Evolutionary conservation across 2,113 vertebrate species (phyloP), one percentile per base, ranked within the genome.

Genomic region (Sclerurus mexicanus): DNA sequence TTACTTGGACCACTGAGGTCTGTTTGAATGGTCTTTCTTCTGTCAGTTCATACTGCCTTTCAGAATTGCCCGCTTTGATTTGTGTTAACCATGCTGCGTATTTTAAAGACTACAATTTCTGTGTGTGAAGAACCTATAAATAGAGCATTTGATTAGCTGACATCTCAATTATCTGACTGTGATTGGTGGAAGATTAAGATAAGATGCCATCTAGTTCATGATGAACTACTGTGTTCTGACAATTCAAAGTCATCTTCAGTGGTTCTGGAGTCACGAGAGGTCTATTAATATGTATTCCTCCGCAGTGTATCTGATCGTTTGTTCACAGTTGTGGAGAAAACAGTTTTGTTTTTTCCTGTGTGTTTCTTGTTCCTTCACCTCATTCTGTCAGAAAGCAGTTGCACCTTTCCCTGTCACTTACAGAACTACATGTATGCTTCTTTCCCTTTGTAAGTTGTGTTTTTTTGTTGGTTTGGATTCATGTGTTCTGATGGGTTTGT

Each of bases 381-480:
- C 93, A 75, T 97, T 95, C 78, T 93, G 81, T 96, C 91, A 93
- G 66, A 87, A 85, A 53, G 75, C 42, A 66, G 59, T 73, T 76
- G 68, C 52, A 91, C 21, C 24, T 73, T 66, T 91, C 94, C 49
- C 66, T 62, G 2, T 76, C 28, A 21, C 66, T 72, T 68, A 21
- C 0, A 80, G 46, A 80, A 69, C 10, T 56, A 31, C 20, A 5
- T 10, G 19, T 37, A 2, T 89, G 35, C 52, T 68, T 44, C 73
- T 67, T 94, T 63, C 18, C 12, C 30, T 46, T 58, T 50, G 16
- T 39, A 50, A 71, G 10, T 30, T 75, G 15, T 14, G 20, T 59
- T 17, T 44, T 28, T 47, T 52, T 69, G 15, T 73, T 84, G 50
- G 14, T 33, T 89, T 79, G 50, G 14, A 6, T 59, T 81, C 6